Base-by-base conservation (phyloP, 2,888 invertebrate species). In the Calliopum simillimum region DNA sequence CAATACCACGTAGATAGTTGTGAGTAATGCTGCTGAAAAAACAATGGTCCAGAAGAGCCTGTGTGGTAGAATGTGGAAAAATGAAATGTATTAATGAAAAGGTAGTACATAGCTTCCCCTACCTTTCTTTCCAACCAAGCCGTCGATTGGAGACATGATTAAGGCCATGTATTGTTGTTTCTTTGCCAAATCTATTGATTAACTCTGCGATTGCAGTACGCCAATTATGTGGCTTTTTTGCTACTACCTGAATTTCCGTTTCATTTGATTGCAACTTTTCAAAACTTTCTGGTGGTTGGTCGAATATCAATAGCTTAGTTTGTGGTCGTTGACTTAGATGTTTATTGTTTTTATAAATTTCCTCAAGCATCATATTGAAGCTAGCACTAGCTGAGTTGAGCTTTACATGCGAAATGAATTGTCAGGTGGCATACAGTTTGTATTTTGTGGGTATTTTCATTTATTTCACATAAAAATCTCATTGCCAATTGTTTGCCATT, bases 21-120 rank as follows among this genome's bases (percentile, higher is more conserved):
- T 78, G 0, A 74, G 59, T 2, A 81, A 61, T 1, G 83, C 82
- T 5, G 76, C 43, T 0, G 77, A 43, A 13, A 83, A 46, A 0
- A 81, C 78, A 33, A 81, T 23, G 0, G 75, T 43, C 84, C 84
- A 84, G 47, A 81, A 76, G 0, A 76, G 58, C 14, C 83, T 83
- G 23, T 0, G 33, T 2, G 11, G 4, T 19, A 55, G n/a, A 23
- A 56, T 49, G 5, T 13, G 33, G 16, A 23, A 25, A 25, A 21
- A 44, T 44, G 1, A 5, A n/a, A 16, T 13, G 6, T 19, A 16
- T 21, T 41, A 21, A 43, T n/a, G 59, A 13, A 33, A 43, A 14
- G 4, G 16, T 11, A 6, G 19, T 6, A 43, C 3, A 16, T 1
- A 33, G 43, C 6, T n/a, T 2, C 16, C 3, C 44, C 4, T 6